Conservation (phyloP, 2,797 vertebrate species). For the Lindbergichthys nudifrons region DNA sequence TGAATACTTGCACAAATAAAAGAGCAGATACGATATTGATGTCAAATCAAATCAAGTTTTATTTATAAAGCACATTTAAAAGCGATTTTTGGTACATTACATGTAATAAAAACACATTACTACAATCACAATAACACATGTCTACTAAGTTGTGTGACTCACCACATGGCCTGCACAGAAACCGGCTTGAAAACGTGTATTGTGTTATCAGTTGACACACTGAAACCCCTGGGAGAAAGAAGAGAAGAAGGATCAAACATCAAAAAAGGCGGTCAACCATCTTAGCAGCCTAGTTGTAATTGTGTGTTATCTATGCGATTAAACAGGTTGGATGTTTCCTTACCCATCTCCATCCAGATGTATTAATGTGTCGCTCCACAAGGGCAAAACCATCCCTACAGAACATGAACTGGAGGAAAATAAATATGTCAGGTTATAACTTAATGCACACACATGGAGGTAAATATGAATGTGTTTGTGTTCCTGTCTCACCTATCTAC, state of each 20-base stretch:
- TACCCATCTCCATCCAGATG: conserved; percentile 99
- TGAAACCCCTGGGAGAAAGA: conserved; percentile 90
- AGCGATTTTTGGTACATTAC: no score
- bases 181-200: conserved; percentile 98
- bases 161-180: conserved; percentile 99
- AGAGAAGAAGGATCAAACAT: conserved; percentile 21
- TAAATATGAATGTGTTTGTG: background rate
- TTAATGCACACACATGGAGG: background rate
- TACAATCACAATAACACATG: no score
- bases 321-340: conserved; percentile 54
- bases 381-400: conserved; percentile 94
- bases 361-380: conserved; percentile 98
- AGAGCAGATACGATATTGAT: background rate
- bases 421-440: background rate
- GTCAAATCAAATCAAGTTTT: no score
- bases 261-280: background rate
- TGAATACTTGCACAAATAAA: conserved; percentile 4
- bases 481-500: conserved; percentile 88
- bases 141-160: conserved; percentile 70
- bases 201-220: conserved; percentile 95
- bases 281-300: background rate
- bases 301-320: background rate
- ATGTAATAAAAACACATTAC: no score
- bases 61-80: no score
- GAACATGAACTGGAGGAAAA: conserved; percentile 88